phyloP scores from a whole-genome alignment of 2,113 vertebrate genomes.

The Microcebus murinus region DNA sequence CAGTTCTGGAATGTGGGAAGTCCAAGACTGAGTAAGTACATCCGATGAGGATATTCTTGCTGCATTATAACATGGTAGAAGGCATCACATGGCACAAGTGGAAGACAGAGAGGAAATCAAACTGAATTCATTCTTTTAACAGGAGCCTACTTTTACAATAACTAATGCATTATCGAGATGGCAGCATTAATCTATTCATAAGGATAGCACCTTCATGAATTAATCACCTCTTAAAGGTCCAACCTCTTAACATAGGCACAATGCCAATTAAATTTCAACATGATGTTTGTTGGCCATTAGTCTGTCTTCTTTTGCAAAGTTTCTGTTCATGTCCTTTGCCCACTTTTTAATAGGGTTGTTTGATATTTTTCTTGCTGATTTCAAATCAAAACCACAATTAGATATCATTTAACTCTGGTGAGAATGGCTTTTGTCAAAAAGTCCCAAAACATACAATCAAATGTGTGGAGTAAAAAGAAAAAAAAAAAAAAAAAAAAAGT shows the following conservation, averaged over 20 bases:
- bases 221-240: neutral
- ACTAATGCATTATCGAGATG: neutral
- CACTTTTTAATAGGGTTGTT: too few species aligned
- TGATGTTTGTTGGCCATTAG: neutral
- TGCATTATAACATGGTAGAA: neutral
- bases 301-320: too few species aligned
- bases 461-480: too few species aligned
- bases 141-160: neutral
- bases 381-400: too few species aligned
- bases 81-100: neutral
- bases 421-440: too few species aligned
- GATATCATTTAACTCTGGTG: too few species aligned
- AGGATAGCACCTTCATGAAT: neutral
- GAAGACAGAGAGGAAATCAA: neutral
- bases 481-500: too few species aligned
- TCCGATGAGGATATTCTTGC: neutral
- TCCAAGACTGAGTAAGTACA: neutral
- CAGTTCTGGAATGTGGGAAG: neutral
- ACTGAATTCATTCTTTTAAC: neutral
- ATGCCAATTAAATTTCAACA: neutral
- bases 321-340: too few species aligned
- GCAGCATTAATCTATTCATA: neutral
- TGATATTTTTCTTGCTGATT: too few species aligned
- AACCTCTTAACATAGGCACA: neutral
- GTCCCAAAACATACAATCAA: too few species aligned